Evolutionary conservation across 2,888 invertebrate genomes (phyloP).

Genomic region (Drosophila meridionalis): DNA sequence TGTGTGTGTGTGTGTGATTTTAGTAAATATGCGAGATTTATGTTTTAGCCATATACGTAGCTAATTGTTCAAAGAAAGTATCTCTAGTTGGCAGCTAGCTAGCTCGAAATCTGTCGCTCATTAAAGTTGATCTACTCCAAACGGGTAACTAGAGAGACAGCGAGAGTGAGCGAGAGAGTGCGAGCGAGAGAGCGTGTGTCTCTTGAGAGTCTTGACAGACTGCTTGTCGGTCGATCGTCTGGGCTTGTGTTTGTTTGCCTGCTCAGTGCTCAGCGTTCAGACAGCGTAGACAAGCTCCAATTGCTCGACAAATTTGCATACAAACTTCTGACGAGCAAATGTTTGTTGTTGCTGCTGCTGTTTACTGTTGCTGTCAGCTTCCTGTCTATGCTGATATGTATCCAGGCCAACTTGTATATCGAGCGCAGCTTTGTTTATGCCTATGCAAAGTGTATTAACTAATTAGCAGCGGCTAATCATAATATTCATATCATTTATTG

Average conservation of each 20-base stretch:
- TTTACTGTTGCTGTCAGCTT: constrained; percentile 41
- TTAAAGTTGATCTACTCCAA: constrained; percentile 60
- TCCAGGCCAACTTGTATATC: constrained; percentile 33
- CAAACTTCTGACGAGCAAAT: constrained; percentile 51
- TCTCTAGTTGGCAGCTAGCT: constrained; percentile 35
- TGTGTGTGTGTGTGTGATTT: constrained; percentile 7
- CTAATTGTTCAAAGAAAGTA: constrained; percentile 72
- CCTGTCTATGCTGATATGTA: constrained; percentile 57
- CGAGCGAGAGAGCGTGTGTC: constrained; percentile 1
- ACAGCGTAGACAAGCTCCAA: constrained; percentile 22
- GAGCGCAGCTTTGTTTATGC: constrained; percentile 10
- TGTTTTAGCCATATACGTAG: constrained; percentile 73
- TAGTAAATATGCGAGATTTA: constrained; percentile 69
- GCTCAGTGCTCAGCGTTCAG: constrained; percentile 21
- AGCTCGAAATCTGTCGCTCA: constrained; percentile 53
- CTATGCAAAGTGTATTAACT: constrained; percentile 30
- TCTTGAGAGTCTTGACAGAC: constrained; percentile 46
- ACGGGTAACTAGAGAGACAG: constrained; percentile 57
- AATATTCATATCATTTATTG: constrained; percentile 29
- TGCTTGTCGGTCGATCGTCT: constrained; percentile 35
- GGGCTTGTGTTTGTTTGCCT: constrained; percentile 2
- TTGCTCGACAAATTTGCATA: constrained; percentile 62
- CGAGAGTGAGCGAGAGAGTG: neutral
- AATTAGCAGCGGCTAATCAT: constrained; percentile 38
- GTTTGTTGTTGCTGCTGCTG: neutral